Evolutionary conservation across 2,888 invertebrate genomes (phyloP).

Genomic region (Tetragonisca angustula): DNA sequence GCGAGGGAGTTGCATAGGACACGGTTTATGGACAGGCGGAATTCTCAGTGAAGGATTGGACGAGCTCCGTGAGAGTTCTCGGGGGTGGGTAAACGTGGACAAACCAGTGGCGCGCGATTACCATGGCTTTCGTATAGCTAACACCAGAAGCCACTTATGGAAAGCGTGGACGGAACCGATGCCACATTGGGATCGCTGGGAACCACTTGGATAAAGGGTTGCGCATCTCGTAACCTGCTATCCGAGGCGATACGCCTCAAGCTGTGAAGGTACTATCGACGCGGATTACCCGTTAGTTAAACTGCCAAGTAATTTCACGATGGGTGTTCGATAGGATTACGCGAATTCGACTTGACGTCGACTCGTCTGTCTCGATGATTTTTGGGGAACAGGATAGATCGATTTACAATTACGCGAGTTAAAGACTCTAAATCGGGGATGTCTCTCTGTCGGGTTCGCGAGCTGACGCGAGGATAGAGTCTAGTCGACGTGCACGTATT

Average conservation of each 20-base stretch:
- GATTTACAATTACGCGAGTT: not conserved
- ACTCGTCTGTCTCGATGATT: not conserved
- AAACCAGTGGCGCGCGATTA: not conserved
- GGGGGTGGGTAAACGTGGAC: not conserved
- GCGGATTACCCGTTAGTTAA: conserved; percentile 1
- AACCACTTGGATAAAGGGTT: conserved; percentile 6
- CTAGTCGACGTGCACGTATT: not conserved
- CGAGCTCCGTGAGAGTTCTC: not conserved
- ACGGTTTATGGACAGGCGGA: not conserved
- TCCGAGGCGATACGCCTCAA: not conserved
- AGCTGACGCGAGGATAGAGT: not conserved
- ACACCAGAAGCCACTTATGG: not conserved
- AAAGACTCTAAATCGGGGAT: too few species aligned
- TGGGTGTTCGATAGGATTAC: not conserved
- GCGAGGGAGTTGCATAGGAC: not conserved
- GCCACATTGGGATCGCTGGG: not conserved
- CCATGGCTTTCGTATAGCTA: not conserved
- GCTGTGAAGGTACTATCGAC: not conserved
- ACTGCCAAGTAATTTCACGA: not conserved
- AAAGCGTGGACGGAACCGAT: not conserved
- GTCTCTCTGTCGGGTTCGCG: not conserved
- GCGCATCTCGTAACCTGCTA: not conserved
- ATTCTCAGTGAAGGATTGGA: not conserved
- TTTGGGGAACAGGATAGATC: not conserved
- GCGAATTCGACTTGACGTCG: not conserved